phyloP scores from a whole-genome alignment of 2,888 invertebrate genomes.

The Embidobia sp. region DNA sequence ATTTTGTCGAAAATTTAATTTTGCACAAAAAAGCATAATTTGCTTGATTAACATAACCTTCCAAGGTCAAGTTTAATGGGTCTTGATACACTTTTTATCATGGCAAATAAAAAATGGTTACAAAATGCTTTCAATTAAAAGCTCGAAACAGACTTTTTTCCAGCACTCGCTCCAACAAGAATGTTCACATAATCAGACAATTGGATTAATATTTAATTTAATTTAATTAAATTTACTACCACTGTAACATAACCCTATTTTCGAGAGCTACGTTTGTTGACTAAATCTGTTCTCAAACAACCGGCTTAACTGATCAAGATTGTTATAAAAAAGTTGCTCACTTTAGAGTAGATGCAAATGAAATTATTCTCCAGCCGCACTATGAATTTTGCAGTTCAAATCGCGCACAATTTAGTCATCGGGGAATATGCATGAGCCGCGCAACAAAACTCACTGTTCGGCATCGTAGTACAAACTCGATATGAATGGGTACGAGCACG shows the following conservation, averaged over 20 bases:
- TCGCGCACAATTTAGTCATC: conserved; percentile 19
- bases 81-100: neutral
- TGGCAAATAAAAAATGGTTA: neutral
- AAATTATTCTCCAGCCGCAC: conserved; percentile 10
- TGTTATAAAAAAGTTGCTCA: conserved; percentile 19
- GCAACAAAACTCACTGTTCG: conserved; percentile 22
- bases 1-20: no score
- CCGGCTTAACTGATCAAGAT: neutral
- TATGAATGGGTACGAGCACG: conserved; percentile 21
- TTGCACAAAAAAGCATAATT: neutral
- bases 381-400: conserved; percentile 27
- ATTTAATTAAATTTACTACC: no score
- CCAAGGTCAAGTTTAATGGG: no score
- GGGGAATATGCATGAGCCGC: conserved; percentile 21
- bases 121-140: neutral
- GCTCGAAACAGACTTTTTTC: no score
- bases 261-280: no score
- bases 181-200: no score
- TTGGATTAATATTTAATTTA: no score
- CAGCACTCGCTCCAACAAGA: no score
- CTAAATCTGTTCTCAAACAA: neutral
- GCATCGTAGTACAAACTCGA: conserved; percentile 6
- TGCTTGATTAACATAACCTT: no score
- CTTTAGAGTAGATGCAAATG: conserved; percentile 28
- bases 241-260: neutral